Conservation (phyloP, 2,888 invertebrate genomes). For the Entomobrya multifasciata region DNA sequence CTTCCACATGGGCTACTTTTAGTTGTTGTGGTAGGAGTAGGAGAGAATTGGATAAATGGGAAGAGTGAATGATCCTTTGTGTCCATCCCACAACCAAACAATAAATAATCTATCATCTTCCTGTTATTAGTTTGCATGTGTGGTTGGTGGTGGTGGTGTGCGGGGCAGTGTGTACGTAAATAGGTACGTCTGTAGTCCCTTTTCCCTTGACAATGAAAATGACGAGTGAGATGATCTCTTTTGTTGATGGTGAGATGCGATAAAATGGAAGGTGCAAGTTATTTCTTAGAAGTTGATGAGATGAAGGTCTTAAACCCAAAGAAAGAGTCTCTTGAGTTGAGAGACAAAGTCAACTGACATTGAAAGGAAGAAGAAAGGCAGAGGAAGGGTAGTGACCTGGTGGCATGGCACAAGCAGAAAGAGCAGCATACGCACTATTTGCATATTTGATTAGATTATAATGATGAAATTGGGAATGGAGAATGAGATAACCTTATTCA, state of each 20-base stretch:
- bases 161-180: not conserved
- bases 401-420: no score
- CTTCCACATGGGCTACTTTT: constrained; percentile 46
- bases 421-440: no score
- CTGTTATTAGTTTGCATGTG: not conserved
- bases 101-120: not conserved
- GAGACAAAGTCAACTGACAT: not conserved
- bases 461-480: no score
- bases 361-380: constrained; percentile 29
- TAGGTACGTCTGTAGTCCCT: not conserved
- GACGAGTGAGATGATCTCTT: not conserved
- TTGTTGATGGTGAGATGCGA: not conserved
- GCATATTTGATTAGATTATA: no score
- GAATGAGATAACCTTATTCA: no score
- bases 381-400: constrained; percentile 46
- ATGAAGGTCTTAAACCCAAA: constrained; percentile 51
- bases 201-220: constrained; percentile 33
- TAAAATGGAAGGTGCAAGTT: constrained; percentile 19
- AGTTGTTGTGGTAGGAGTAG: not conserved
- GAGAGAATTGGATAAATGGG: not conserved
- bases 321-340: no score
- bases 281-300: constrained; percentile 34
- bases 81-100: not conserved
- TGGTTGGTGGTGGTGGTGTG: no score
- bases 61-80: constrained; percentile 9